Percentiles rank a stretch among this genome's conserved stretches.
Evolutionary conservation across 2,113 vertebrate species (phyloP).

Genomic region (Percina caprodes): DNA sequence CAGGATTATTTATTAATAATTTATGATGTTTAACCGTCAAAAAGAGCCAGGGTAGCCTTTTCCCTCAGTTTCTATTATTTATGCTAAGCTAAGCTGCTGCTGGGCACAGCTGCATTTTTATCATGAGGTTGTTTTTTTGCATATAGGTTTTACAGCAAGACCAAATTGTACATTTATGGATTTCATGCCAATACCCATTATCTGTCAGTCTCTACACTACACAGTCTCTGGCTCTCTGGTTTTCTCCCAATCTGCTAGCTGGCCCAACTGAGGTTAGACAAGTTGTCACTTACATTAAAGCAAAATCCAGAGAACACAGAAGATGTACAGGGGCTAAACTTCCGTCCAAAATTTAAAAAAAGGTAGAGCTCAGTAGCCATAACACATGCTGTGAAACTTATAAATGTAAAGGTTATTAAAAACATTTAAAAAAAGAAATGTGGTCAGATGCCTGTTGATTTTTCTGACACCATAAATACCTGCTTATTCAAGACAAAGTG

Average conservation of each 20-base stretch:
- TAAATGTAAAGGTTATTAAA: constrained; percentile 13
- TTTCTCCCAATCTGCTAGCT: constrained; percentile 19
- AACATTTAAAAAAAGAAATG: constrained; percentile 13
- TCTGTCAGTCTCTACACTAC: constrained; percentile 14
- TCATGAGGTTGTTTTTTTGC: background rate
- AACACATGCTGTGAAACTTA: constrained; percentile 14
- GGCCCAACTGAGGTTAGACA: constrained; percentile 31
- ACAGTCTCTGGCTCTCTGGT: background rate
- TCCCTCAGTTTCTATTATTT: background rate
- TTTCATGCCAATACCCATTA: constrained; percentile 6
- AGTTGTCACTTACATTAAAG: constrained; percentile 52
- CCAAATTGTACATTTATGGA: background rate
- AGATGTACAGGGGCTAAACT: constrained; percentile 17
- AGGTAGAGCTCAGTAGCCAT: background rate
- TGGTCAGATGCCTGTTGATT: constrained; percentile 23
- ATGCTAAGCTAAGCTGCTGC: background rate
- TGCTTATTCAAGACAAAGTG: constrained; percentile 46
- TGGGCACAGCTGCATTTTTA: background rate
- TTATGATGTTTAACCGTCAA: too few relatives aligned
- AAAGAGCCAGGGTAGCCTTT: background rate
- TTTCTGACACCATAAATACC: constrained; percentile 37
- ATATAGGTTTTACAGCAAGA: constrained; percentile 6
- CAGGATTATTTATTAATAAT: too few relatives aligned
- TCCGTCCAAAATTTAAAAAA: constrained; percentile 24
- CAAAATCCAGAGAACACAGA: constrained; percentile 29